phyloP scores from a whole-genome alignment of 2,113 vertebrate genomes.

The Manacus vitellinus region DNA sequence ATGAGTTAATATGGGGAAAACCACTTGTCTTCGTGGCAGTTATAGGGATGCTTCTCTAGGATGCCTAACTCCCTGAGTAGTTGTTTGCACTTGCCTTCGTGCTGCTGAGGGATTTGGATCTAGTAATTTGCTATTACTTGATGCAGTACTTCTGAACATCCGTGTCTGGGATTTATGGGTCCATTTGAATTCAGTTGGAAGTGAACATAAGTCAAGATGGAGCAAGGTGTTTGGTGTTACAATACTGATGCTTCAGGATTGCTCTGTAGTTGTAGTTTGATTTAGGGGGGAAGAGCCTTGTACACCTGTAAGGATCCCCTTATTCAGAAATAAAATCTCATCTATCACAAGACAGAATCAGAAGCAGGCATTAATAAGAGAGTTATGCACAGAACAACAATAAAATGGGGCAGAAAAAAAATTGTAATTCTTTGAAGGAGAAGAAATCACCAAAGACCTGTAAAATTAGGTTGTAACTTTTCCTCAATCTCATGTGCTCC shows the following conservation, averaged over 20 bases:
- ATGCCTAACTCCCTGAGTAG: not conserved
- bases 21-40: rapidly evolving
- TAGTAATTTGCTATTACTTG: not conserved
- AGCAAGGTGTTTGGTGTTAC: not conserved
- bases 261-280: not conserved
- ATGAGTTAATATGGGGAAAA: not conserved
- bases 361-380: not conserved
- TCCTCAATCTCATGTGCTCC: not conserved
- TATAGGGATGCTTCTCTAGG: not conserved
- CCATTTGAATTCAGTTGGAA: not conserved
- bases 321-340: not conserved
- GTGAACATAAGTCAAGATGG: not conserved
- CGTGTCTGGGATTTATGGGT: not conserved
- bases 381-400: not conserved
- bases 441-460: not conserved
- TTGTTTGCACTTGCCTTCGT: not conserved
- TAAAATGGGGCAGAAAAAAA: not conserved
- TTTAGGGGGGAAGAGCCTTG: not conserved
- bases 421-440: not conserved
- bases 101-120: not conserved
- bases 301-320: not conserved
- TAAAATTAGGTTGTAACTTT: not conserved
- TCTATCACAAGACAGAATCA: not conserved
- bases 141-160: not conserved
- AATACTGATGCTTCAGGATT: not conserved